Evolutionary conservation across 2,113 vertebrate genomes (phyloP).

Genomic region (Macquaria ambigua): DNA sequence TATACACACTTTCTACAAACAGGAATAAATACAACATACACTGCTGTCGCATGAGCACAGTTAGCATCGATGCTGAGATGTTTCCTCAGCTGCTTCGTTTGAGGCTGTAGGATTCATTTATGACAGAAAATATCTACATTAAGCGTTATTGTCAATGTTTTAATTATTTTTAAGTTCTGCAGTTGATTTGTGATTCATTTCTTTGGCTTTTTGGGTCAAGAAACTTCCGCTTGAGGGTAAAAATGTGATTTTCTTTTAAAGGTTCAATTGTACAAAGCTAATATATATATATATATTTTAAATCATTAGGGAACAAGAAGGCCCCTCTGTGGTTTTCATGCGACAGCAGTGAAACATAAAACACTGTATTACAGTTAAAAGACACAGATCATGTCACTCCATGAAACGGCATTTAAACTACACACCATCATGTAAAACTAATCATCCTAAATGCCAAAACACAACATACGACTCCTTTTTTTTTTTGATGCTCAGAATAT

Average conservation of each 20-base stretch:
- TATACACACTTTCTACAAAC: constrained; percentile 81
- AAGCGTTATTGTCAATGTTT: not conserved
- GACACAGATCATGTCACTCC: constrained; percentile 57
- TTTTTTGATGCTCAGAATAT: too few relatives aligned
- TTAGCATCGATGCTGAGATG: not conserved
- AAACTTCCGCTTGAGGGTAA: not conserved
- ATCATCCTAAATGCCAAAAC: too few relatives aligned
- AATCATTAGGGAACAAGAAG: not conserved
- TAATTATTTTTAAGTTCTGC: not conserved
- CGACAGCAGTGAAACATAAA: constrained; percentile 66
- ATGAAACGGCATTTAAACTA: constrained; percentile 26
- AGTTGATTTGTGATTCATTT: not conserved
- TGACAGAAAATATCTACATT: not conserved
- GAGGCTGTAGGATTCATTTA: not conserved
- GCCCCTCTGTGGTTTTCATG: constrained; percentile 7
- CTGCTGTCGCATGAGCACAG: constrained; percentile 66
- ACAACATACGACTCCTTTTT: too few relatives aligned
- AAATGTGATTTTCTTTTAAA: not conserved
- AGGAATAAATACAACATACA: constrained; percentile 80
- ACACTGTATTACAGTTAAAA: constrained; percentile 75
- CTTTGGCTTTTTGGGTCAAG: not conserved
- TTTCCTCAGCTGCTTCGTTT: not conserved
- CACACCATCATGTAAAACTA: too few relatives aligned
- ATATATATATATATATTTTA: too few relatives aligned
- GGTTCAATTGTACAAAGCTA: not conserved